phyloP scores from a whole-genome alignment of 2,113 vertebrate genomes.

The Leptocoma aspasia region DNA sequence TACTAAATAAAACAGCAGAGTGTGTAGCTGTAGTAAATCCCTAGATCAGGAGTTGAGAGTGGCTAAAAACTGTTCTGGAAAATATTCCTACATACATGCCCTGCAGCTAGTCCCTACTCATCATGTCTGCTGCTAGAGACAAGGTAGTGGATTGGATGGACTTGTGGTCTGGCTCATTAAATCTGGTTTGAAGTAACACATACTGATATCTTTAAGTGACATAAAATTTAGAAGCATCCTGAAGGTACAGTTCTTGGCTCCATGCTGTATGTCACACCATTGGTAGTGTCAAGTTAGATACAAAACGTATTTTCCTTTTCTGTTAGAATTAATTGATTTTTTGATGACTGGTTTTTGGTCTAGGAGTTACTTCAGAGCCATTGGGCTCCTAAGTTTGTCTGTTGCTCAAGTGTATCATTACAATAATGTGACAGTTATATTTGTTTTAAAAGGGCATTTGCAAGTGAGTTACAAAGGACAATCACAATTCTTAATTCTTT shows the following conservation, averaged over 20 bases:
- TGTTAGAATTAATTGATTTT: background rate
- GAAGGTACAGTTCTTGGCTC: background rate
- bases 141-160: background rate
- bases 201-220: background rate
- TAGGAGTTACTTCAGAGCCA: background rate
- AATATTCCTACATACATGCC: background rate
- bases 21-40: background rate
- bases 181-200: background rate
- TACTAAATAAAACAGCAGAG: background rate
- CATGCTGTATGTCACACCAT: fast-evolving
- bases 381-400: background rate
- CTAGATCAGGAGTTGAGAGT: background rate
- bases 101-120: background rate
- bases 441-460: background rate
- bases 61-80: background rate
- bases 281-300: background rate
- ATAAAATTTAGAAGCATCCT: background rate
- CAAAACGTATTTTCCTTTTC: background rate
- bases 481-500: background rate
- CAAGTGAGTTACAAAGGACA: background rate
- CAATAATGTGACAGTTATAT: background rate
- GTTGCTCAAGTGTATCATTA: background rate
- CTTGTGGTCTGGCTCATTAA: background rate
- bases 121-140: background rate
- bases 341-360: background rate